Conservation (phyloP, 64 coral and sea anemone species). For the Anthopleura sola region DNA sequence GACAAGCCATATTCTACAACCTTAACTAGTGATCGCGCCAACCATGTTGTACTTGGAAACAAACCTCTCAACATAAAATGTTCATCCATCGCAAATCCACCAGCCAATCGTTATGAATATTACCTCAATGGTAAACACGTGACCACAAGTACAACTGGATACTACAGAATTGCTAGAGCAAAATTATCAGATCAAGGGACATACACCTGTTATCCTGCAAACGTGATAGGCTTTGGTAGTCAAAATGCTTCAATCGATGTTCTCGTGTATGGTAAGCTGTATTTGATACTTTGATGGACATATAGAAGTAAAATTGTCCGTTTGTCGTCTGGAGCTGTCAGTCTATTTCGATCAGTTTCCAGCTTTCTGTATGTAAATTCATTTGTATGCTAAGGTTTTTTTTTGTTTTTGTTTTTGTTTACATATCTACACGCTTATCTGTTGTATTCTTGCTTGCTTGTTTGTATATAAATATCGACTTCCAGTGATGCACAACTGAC, state of each 20-base stretch:
- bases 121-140: conserved; percentile 44
- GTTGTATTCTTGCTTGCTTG: no score
- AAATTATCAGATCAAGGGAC: conserved; percentile 37
- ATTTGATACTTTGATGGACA: not conserved
- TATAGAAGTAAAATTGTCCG: not conserved
- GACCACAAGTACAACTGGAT: conserved; percentile 21
- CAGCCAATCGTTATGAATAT: conserved; percentile 54
- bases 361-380: no score
- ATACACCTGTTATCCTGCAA: conserved; percentile 50
- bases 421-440: no score
- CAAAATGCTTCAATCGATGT: conserved; percentile 9
- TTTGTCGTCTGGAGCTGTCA: not conserved
- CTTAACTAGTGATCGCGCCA: conserved; percentile 36
- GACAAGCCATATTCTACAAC: conserved; percentile 61
- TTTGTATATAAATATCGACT: no score
- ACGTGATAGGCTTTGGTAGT: conserved; percentile 41
- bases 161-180: conserved; percentile 36
- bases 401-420: no score
- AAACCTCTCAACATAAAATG: conserved; percentile 44
- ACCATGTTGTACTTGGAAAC: conserved; percentile 61
- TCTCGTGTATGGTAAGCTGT: conserved; percentile 26
- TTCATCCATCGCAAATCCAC: conserved; percentile 63
- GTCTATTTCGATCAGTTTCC: no score
- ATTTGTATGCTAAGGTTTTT: no score
- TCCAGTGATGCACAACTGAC: no score